phyloP scores from a whole-genome alignment of 2,113 vertebrate species.

The Erythrolamprus reginae region DNA sequence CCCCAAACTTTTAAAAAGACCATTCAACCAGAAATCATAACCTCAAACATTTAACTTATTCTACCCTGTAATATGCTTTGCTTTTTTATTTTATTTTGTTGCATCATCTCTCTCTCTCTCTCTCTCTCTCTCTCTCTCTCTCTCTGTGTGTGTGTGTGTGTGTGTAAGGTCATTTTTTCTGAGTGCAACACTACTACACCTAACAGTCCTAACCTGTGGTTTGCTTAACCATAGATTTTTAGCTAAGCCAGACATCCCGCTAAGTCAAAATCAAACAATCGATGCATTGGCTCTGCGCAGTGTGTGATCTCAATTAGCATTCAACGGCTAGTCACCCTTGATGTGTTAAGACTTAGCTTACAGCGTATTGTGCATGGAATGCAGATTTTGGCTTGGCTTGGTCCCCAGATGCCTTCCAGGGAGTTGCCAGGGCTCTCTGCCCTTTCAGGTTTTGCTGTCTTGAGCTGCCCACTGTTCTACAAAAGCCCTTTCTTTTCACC shows the following conservation, averaged over 20 bases:
- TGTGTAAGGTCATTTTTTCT: background rate
- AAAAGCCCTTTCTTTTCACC: background rate
- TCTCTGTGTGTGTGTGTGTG: too few relatives aligned
- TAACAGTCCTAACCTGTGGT: background rate
- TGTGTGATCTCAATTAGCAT: background rate
- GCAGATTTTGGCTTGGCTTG: background rate
- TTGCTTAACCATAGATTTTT: background rate
- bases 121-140: too few relatives aligned
- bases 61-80: background rate
- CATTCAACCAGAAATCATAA: too few relatives aligned
- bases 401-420: background rate
- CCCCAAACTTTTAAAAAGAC: too few relatives aligned
- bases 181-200: background rate
- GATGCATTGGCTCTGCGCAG: background rate
- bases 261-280: background rate
- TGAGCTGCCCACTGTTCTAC: background rate
- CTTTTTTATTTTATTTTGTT: background rate
- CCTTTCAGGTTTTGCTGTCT: background rate
- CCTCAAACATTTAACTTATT: background rate
- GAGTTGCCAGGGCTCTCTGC: background rate
- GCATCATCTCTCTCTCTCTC: too few relatives aligned
- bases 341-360: background rate
- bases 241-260: background rate
- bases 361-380: background rate
- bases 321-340: background rate